Evolutionary conservation across 2,797 vertebrate genomes (phyloP), one percentile per base, ranked within the genome.

Genomic region (Phoxinus dragarum): DNA sequence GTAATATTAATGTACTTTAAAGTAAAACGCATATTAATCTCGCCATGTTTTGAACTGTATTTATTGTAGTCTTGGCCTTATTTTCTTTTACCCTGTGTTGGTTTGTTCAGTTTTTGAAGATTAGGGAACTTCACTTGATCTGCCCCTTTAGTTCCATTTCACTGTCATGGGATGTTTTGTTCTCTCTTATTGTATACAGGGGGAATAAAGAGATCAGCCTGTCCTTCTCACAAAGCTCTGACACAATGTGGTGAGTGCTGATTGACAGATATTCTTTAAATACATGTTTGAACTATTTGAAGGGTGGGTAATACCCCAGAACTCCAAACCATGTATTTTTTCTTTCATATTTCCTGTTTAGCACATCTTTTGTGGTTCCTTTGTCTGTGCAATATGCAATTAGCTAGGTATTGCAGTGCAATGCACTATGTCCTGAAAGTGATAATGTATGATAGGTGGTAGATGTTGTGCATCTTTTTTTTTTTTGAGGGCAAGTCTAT

Each of bases 191-290:
- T 79, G 59, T 87, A 90, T 90, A 74, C 87, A 95, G 95, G 76
- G 91, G 89, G 3, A 84, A 73, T 36, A 93, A 91, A 85, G 93
- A 94, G 71, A 34, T 95, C 74, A 88, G 8, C 1, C 49, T 95
- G 34, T 89, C 64, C 3, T 92, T 95, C 71, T 92, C 36, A 49
- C 84, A 88, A 80, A 89, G 31, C 34, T 90, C 88, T 3, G 86
- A 90, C 27, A 49, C 52, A 11, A 78, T 83, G 3, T 86, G 90
- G 94, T 95, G 85, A 91, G 91, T 87, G 82, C 27, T 42, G 73
- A 80, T 49, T 54, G 16, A 14, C 31, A 17, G 27, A 34, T 1
- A 16, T 2, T 67, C 17, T 71, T 7, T 54, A 17, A 17, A 52
- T 21, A 83, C 21, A 9, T 40, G 21, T 84, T 38, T 40, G 9